Evolutionary conservation across 2,113 vertebrate species (phyloP), one percentile per base, ranked within the genome.

Genomic region (Microcebus griseorufus): DNA sequence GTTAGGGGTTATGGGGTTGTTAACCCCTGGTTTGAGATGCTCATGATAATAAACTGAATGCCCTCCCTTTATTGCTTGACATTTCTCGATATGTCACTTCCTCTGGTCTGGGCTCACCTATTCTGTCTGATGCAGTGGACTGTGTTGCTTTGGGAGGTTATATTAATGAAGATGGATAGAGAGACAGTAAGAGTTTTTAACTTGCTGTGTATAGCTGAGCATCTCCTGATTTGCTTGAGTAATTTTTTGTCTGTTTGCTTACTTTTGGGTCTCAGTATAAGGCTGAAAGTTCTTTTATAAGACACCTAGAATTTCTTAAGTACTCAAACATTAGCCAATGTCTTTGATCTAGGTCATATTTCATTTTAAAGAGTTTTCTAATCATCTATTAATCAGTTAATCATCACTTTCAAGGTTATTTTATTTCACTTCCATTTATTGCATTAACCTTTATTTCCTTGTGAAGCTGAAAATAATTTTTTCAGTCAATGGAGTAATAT

Each of bases 371-470:
- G 51, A 67, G 78, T 93, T 97, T 96, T 70, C n/a, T 92, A 92
- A 95, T 96, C 22, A 78, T 37, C 55, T 58, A n/a, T 84, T 97
- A 65, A 96, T 93, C 89, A 95, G 45, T 67, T 97, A 95, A 93
- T 95, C 53, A 94, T 93, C 58, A 73, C 67, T 94, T 87, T 94
- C 86, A 97, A 92, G 69, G 45, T 92, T 89, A 87, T 93, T 96
- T 94, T 90, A 96, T 92, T 89, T 97, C 51, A 60, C 37, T 92
- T 86, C 48, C 53, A 79, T 96, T 97, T 53, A 92, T 96, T 96
- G n/a, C 16, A 93, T 90, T 96, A 90, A 72, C 32, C 96, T 98
- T 95, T 94, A 97, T 94, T 96, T 96, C 70, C 72, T 95, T 95
- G 75, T 92, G 90, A 93, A 92, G 65, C 80, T 85, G 39, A 94